Evolutionary conservation across 2,797 vertebrate genomes (phyloP).

Genomic region (Onychomys torridus): DNA sequence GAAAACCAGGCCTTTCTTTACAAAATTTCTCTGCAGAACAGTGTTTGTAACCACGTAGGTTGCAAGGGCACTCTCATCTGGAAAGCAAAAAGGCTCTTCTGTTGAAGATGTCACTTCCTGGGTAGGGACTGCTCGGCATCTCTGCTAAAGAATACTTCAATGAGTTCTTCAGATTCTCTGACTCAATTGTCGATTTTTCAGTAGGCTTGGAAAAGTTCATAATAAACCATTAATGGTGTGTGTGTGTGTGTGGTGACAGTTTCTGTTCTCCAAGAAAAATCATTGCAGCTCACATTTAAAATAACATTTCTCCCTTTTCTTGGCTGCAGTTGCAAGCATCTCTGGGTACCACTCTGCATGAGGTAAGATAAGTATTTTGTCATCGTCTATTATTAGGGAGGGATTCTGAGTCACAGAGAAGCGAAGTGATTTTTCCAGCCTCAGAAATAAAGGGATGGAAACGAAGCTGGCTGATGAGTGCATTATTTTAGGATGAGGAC

Average conservation of each 20-base stretch:
- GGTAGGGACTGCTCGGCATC: not conserved
- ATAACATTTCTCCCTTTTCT: constrained; percentile 38
- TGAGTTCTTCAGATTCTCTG: not conserved
- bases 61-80: not conserved
- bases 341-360: constrained; percentile 62
- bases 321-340: constrained; percentile 38
- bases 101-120: constrained; percentile 22
- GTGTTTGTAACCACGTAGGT: not conserved
- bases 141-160: not conserved
- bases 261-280: constrained; percentile 14
- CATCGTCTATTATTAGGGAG: constrained; percentile 76
- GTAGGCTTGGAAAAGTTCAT: constrained; percentile 30
- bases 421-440: constrained; percentile 48
- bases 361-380: constrained; percentile 72
- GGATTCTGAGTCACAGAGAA: constrained; percentile 75
- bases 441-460: constrained; percentile 58
- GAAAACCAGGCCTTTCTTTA: not conserved
- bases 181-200: constrained; percentile 28
- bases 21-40: constrained; percentile 11
- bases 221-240: constrained; percentile 44
- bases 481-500: constrained; percentile 60
- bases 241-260: not conserved
- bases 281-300: constrained; percentile 64
- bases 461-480: constrained; percentile 30
- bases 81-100: not conserved